Evolutionary conservation across 2,888 invertebrate genomes (phyloP).

Genomic region (Entomobrya proxima): DNA sequence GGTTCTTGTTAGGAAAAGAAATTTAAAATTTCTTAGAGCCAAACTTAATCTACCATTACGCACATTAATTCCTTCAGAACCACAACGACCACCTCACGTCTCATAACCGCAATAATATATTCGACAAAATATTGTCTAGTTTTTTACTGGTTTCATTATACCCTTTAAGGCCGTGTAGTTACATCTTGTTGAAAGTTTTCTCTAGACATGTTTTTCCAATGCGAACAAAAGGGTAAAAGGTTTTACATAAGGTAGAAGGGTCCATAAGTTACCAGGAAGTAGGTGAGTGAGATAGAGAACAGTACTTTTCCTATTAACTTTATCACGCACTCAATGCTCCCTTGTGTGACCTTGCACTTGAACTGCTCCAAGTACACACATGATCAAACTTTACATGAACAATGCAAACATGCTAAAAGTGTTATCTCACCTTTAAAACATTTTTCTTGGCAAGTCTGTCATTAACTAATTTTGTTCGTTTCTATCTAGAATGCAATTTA

Average conservation of each 20-base stretch:
- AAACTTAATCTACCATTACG: slow-evolving; percentile 33
- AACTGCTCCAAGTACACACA: slow-evolving; percentile 50
- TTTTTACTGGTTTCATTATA: slow-evolving; percentile 40
- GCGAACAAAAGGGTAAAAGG: slow-evolving; percentile 32
- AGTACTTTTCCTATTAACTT: slow-evolving; percentile 2
- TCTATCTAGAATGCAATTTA: slow-evolving; percentile 9
- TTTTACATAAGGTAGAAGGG: slow-evolving; percentile 36
- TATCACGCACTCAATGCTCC: not conserved
- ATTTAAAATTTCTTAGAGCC: not conserved
- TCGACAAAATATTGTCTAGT: slow-evolving; percentile 44
- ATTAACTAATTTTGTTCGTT: slow-evolving; percentile 1
- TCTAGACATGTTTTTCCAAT: not conserved
- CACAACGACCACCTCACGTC: slow-evolving; percentile 60
- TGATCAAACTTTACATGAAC: not conserved
- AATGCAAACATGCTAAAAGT: not conserved
- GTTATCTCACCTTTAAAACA: slow-evolving; percentile 27
- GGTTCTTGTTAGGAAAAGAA: slow-evolving; percentile 22
- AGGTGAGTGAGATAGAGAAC: slow-evolving; percentile 11
- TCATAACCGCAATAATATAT: slow-evolving; percentile 30
- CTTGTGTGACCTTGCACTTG: slow-evolving; percentile 61
- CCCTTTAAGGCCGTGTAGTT: not conserved
- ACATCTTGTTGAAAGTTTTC: not conserved
- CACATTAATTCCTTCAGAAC: slow-evolving; percentile 28
- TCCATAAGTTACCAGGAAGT: slow-evolving; percentile 56
- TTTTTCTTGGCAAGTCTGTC: slow-evolving; percentile 22